Base-by-base conservation (phyloP, 2,888 invertebrate species). In the Mactromeris polynyma region DNA sequence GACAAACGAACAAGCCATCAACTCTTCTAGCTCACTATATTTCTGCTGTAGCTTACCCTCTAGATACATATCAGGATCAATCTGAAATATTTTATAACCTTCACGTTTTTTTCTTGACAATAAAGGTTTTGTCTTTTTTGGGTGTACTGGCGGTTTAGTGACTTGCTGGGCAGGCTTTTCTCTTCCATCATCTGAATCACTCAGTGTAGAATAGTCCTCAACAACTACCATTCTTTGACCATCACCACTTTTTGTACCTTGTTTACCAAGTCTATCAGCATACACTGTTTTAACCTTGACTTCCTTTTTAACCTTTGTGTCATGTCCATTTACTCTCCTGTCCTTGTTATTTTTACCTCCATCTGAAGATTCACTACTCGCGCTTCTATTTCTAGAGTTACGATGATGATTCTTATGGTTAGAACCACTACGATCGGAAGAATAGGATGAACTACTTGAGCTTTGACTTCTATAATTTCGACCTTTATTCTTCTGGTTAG, bases 21-120 rank as follows among this genome's bases (percentile, higher is more conserved):
- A 86, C 54, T 94, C 92, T 64, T 94, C 92, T 19, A 95, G 90
- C 85, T 95, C 95, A 83, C 89, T 81, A 82, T 94, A 94, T 86
- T 95, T 95, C 87, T 94, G 94, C 88, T 94, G 93, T 40, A 95
- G 90, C 42, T 93, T 92, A 33, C 94, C 94, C 58, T 93, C 94
- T n/a, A 93, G 85, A 54, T 93, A 93, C 36, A 90, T 84, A 58
- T 94, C 92, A 3, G 94, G 93, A 64, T 90, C 90, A 21, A 94
- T 89, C 19, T 93, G 93, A 77, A 94, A 85, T 31, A 94, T 90
- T 85, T 91, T 92, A 80, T 87, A 90, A 80, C 91, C 93, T 33
- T 89, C 88, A 33, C 92, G 87, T 84, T 94, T 93, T 33, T 91
- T 89, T 54, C 94, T 78, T 11, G 91, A 91, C 26, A 90, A 54